Evolutionary conservation across 2,113 vertebrate species (phyloP), one percentile per base, ranked within the genome.

Genomic region (Sander vitreus): DNA sequence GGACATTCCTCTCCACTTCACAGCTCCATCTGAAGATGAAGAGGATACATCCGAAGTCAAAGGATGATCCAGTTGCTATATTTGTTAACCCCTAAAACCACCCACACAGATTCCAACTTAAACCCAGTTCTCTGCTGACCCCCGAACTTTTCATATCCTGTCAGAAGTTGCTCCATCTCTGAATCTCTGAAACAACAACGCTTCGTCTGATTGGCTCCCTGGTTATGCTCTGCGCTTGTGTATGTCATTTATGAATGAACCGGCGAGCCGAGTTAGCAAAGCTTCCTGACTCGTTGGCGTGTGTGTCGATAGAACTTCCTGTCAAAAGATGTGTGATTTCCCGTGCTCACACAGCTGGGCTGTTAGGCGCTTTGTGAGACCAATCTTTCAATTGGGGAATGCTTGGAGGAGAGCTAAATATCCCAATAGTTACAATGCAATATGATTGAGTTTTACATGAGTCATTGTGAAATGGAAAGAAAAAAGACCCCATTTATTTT

Each of bases 211-310:
- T 70, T 4, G 25, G 57, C 81, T 59, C 43, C 4, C 60, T 48
- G 65, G 57, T 77, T 80, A 60, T 19, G 58, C 62, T 76, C 39
- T 47, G 57, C 18, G 63, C 58, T 27, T 63, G n/a, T 71, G 39
- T 62, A 66, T 67, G 75, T 85, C 58, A 91, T 88, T 93, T 88
- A 89, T 93, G 91, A 92, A 93, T 94, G 88, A 92, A 83, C 36
- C 53, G 14, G 27, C 0, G 2, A 53, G 77, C 66, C 67, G 50
- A 85, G 75, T 55, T 89, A 86, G 87, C 84, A 86, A 71, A 43
- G 78, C 78, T 94, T 94, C 87, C 89, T 88, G 83, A 78, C 88
- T 90, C 6, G 45, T 39, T 84, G 51, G n/a, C 78, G 47, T 85
- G 53, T 78, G 80, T 72, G 85, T 83, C 14, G 10, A 67, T 81